Base-by-base conservation (phyloP, 2,888 invertebrate species). In the Druceiella hillmani region DNA sequence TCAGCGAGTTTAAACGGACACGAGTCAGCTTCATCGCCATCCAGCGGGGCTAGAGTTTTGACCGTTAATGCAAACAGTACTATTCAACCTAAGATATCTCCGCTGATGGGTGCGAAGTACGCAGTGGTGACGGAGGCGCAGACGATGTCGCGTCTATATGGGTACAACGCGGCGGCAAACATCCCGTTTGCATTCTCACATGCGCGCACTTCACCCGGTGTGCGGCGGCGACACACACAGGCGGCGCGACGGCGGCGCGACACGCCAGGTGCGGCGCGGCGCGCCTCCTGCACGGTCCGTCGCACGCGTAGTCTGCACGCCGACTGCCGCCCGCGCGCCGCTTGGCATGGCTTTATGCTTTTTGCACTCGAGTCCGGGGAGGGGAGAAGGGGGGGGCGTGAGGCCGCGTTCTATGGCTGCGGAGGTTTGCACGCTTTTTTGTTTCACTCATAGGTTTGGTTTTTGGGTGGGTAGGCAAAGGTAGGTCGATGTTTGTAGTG, bases 131-230 rank as follows among this genome's bases (percentile, higher is more conserved):
- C 65, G 24, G 72, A 71, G 45, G 53, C 64, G 33, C 56, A 59
- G 28, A 63, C 68, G 42, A 68, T 70, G 70, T 69, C 69, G 52
- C 29, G 25, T 4, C 50, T 66, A 52, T 72, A 72, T 50, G 72
- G 72, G 7, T 71, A 72, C 63, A 71, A 70, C 54, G 49, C 49
- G 2, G 49, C 49, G 6, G 72, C 72, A 43, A 61, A 62, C 52
- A 56, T 72, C 40, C 72, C 72, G 31, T 72, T 70, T 52, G 64
- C 68, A 52, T 72, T 72, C 53, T 66, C 67, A 4, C 71, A 71
- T 54, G 61, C 60, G 38, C 53, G 53, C 47, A n/a, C n/a, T n/a
- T 38, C 44, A 6, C 43, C 46, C 1, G 14, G 6, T 31, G 60
- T 55, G 49, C 51, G 55, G 27, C n/a, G n/a, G 37, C 31, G 52